Evolutionary conservation across 2,113 vertebrate species (phyloP).

Genomic region (Urocitellus parryii): DNA sequence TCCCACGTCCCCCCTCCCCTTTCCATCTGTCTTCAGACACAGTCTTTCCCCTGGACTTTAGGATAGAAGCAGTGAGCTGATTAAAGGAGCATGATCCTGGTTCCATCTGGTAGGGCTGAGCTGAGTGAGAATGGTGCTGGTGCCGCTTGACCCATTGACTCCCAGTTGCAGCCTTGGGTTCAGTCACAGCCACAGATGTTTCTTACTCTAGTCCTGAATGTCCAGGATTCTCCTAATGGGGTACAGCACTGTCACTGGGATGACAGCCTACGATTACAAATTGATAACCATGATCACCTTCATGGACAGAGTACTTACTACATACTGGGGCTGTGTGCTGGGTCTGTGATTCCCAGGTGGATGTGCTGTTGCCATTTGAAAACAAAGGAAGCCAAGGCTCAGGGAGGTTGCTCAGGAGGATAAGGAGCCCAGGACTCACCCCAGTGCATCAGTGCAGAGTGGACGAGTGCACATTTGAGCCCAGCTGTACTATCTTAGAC

Average conservation of each 20-base stretch:
- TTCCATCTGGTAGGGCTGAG: not conserved
- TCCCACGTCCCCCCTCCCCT: no score
- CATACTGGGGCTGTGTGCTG: not conserved
- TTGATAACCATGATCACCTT: not conserved
- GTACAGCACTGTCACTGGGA: rapidly evolving
- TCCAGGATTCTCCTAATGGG: rapidly evolving
- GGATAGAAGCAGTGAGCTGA: not conserved
- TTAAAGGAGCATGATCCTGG: not conserved
- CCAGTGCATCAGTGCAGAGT: rapidly evolving
- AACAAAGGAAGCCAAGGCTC: not conserved
- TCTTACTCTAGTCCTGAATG: not conserved
- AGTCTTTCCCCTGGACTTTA: not conserved
- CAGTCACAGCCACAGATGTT: not conserved
- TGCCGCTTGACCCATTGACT: not conserved
- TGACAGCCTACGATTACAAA: not conserved
- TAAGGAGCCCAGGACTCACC: rapidly evolving
- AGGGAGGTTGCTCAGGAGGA: not conserved
- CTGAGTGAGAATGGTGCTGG: not conserved
- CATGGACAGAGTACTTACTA: rapidly evolving
- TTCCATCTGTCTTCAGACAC: not conserved
- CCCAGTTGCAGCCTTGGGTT: not conserved
- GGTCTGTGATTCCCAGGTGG: not conserved
- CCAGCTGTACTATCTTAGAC: no score
- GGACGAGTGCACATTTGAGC: rapidly evolving
- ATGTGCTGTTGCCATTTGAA: rapidly evolving